phyloP scores from a whole-genome alignment of 2,797 vertebrate species.

The Myiotriccus ornatus region DNA sequence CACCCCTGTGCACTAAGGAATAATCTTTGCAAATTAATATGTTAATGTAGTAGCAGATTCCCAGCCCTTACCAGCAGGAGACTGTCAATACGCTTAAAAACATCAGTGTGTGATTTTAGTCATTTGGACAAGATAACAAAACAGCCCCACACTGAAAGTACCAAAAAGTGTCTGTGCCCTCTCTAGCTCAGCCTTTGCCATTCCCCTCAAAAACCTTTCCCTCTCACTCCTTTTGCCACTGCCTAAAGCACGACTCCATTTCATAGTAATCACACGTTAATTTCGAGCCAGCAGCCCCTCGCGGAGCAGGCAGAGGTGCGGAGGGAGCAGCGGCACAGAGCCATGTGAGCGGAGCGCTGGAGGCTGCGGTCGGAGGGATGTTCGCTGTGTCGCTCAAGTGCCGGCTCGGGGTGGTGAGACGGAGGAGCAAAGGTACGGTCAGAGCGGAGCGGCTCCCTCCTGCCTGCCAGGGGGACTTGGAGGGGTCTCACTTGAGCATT shows the following conservation, averaged over 20 bases:
- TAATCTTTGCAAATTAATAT: constrained; percentile 35
- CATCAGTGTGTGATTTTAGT: constrained; percentile 21
- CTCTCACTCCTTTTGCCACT: neutral
- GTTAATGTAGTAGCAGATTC: constrained; percentile 11
- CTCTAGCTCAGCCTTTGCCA: neutral
- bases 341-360: constrained; percentile 30
- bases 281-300: constrained; percentile 39
- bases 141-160: neutral
- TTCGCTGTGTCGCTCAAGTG: constrained; percentile 94
- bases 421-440: constrained; percentile 84
- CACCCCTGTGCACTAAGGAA: neutral
- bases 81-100: constrained; percentile 11
- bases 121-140: neutral
- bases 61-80: constrained; percentile 16
- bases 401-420: constrained; percentile 90
- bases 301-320: constrained; percentile 51
- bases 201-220: neutral
- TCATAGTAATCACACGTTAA: constrained; percentile 32
- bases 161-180: neutral
- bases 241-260: constrained; percentile 15
- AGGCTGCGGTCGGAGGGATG: constrained; percentile 74
- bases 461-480: neutral
- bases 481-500: neutral
- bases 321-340: constrained; percentile 44
- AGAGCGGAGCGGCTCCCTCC: neutral